Evolutionary conservation across 1,140 invertebrate genomes (phyloP).

Genomic region (Aphelenchoides avenae): DNA sequence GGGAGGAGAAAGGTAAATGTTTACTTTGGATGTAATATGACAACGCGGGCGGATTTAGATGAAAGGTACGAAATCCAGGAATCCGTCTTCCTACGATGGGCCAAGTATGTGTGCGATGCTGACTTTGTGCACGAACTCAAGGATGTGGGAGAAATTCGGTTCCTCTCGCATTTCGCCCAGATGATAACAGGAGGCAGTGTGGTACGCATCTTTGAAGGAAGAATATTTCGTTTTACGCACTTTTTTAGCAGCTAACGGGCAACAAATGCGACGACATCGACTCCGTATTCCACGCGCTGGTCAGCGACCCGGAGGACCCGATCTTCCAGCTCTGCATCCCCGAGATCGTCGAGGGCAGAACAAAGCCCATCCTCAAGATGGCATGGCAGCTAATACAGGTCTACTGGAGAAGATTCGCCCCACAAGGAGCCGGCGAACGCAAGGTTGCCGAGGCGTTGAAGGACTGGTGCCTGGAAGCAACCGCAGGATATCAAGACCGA

Average conservation of each 20-base stretch:
- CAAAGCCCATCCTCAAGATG: slow-evolving; percentile 40
- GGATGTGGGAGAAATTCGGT: slow-evolving; percentile 47
- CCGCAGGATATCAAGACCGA: slow-evolving; percentile 41
- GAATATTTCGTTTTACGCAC: slow-evolving; percentile 8
- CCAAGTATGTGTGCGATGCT: slow-evolving; percentile 47
- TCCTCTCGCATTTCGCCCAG: slow-evolving; percentile 39
- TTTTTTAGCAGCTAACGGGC: slow-evolving; percentile 26
- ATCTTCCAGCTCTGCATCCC: slow-evolving; percentile 41
- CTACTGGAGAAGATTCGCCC: slow-evolving; percentile 50
- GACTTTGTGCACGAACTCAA: slow-evolving; percentile 23
- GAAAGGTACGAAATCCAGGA: slow-evolving; percentile 51
- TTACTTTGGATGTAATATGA: background rate
- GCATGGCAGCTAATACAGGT: slow-evolving; percentile 44
- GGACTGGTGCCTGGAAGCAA: slow-evolving; percentile 55
- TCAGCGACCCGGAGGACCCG: slow-evolving; percentile 38
- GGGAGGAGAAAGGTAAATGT: slow-evolving; percentile 33
- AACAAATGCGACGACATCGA: slow-evolving; percentile 43
- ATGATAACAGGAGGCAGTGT: slow-evolving; percentile 45
- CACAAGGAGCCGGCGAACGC: slow-evolving; percentile 26
- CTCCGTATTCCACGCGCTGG: slow-evolving; percentile 29
- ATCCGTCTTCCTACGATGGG: slow-evolving; percentile 51
- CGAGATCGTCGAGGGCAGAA: slow-evolving; percentile 33
- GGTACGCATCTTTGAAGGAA: slow-evolving; percentile 25
- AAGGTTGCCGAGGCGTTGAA: slow-evolving; percentile 53
- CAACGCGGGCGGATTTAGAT: slow-evolving; percentile 30